These are phyloP conservation scores for Xylocampa areola DNA, from an alignment of 2,888 invertebrate species.

Conservation along the genomic window DNA sequence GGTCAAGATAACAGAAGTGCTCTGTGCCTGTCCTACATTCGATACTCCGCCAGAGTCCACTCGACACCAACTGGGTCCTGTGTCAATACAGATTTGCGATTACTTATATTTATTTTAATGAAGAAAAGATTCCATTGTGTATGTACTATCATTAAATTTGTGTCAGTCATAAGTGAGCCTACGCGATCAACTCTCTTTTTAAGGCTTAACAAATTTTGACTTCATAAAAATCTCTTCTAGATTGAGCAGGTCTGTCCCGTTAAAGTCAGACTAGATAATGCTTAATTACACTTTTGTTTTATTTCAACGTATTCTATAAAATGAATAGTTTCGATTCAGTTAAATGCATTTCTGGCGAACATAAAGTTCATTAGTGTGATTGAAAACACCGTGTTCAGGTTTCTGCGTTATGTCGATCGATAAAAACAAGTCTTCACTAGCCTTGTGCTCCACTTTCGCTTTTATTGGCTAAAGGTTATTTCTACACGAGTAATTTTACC, in stretches of 20 bases:
- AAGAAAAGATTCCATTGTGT: background rate
- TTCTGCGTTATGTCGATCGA: conserved; percentile 65
- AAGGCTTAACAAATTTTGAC: too few species aligned
- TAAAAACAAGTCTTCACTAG: conserved; percentile 69
- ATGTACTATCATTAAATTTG: background rate
- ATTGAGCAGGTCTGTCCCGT: too few species aligned
- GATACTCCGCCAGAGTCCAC: conserved; percentile 50
- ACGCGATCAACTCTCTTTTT: too few species aligned
- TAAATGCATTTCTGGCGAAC: conserved; percentile 28
- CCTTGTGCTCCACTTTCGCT: conserved; percentile 76
- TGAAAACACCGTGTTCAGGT: conserved; percentile 57
- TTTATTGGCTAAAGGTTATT: conserved; percentile 72
- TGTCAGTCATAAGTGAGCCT: too few species aligned
- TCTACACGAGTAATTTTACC: conserved; percentile 60
- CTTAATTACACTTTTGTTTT: conserved; percentile 6
- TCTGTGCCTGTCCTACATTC: conserved; percentile 73
- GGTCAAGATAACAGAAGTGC: conserved; percentile 84
- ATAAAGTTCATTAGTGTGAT: conserved; percentile 51
- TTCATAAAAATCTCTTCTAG: too few species aligned
- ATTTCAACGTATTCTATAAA: background rate
- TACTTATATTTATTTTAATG: background rate
- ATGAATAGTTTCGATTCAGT: conserved; percentile 14
- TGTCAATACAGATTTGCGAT: conserved; percentile 22
- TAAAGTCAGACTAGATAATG: background rate
- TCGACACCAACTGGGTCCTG: conserved; percentile 38